A percentile compares a stretch with the other conserved stretches of the same genome.
These are phyloP conservation scores for Brachionus manjavacas DNA, from an alignment of 1,140 invertebrate genomes.

Conservation along the genomic window DNA sequence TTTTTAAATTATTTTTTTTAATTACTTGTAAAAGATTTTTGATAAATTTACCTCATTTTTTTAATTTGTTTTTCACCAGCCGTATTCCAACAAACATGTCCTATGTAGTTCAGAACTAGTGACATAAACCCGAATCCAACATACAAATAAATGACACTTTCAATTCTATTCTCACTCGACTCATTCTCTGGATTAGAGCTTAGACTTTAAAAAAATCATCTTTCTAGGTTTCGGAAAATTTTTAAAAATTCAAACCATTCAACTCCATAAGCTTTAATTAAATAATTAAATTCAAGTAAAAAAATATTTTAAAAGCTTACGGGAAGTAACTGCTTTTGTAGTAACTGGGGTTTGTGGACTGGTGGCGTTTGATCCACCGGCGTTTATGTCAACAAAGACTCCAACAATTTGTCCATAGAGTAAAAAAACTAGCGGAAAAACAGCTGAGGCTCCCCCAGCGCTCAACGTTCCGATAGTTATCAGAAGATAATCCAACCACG, in stretches of 20 bases:
- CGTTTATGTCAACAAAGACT: slow-evolving; percentile 5
- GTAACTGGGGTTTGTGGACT: not conserved
- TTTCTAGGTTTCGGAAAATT: not conserved
- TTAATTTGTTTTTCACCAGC: slow-evolving; percentile 38
- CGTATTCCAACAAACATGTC: slow-evolving; percentile 27
- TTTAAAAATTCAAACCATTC: not conserved
- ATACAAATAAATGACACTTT: not conserved
- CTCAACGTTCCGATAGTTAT: not conserved
- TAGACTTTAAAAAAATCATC: not conserved
- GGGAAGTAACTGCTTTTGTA: not conserved
- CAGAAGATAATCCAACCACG: not conserved
- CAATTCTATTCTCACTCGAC: slow-evolving; percentile 59
- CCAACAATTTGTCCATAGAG: slow-evolving; percentile 11
- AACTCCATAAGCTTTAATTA: not conserved
- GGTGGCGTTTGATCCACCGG: not conserved
- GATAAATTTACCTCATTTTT: slow-evolving; percentile 3
- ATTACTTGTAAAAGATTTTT: not conserved
- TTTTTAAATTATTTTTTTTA: not conserved
- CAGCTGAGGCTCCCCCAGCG: not conserved
- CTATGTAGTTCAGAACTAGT: not conserved
- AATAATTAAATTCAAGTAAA: not conserved
- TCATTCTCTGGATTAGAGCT: slow-evolving; percentile 70
- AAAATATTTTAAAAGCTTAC: not conserved
- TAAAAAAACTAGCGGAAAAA: slow-evolving; percentile 14
- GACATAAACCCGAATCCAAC: slow-evolving; percentile 11